Evolutionary conservation across 2,888 invertebrate species (phyloP), one percentile per base, ranked within the genome.

Genomic region (Penaeus monodon): DNA sequence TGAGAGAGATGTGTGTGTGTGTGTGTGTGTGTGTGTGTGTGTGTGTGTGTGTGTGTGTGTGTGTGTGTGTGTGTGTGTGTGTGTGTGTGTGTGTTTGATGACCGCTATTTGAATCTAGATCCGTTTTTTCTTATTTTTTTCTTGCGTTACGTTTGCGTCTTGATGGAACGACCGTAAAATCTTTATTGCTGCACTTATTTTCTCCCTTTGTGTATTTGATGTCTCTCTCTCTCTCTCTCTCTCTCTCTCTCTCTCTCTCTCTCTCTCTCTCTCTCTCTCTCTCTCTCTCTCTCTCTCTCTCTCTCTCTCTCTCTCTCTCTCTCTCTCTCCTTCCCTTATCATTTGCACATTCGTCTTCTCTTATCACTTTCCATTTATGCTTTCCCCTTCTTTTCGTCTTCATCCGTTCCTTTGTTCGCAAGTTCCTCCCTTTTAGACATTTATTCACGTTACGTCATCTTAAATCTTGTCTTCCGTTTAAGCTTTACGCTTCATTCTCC

Each of bases 171-270:
- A 57, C 38, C 27, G 49, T 27, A 49, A 49, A 27, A 77, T 77
- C 27, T 38, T 49, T 22, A n/a, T 77, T 44, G 12, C 44, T 38
- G n/a, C 57, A 57, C 57, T 57, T 57, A 22, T 22, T 77, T 77
- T 22, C 29, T 29, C 29, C 73, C 12, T 22, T n/a, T 20, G 27
- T 29, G n/a, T 27, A 20, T 29, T 44, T 44, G 70, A 27, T 82
- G 27, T 73, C 49, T 82, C 70, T 83, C 83, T 76, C 74, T 83
- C 74, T 74, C 83, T 83, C 82, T 82, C 73, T 82, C 64, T 83
- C 81, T 82, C 73, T 82, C 70, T 81, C 70, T 81, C 70, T 81
- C 73, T 81, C 81, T 73, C 73, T 73, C 70, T 70, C 57, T 73
- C 57, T 44, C 29, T 83, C 64, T 74, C 64, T 57, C 63, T 74